Evolutionary conservation across 2,888 invertebrate genomes (phyloP).

Genomic region (Erebia palarica): DNA sequence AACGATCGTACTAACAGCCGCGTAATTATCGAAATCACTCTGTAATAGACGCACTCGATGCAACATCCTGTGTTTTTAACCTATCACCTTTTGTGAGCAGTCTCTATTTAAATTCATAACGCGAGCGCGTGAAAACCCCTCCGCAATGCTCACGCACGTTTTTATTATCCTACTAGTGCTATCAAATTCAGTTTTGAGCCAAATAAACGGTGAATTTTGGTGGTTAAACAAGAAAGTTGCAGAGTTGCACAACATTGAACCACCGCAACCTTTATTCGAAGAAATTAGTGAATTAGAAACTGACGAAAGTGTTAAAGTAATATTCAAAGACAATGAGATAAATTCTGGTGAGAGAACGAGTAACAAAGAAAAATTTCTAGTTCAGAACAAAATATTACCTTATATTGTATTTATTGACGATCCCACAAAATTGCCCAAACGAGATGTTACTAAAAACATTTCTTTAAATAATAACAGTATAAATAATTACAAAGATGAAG

Average conservation of each 20-base stretch:
- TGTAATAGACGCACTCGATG: constrained; percentile 58
- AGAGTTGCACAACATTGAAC: constrained; percentile 49
- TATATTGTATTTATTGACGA: constrained; percentile 12
- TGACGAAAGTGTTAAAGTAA: constrained; percentile 64
- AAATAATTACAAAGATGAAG: background rate
- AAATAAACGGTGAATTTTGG: constrained; percentile 73
- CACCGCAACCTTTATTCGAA: constrained; percentile 59
- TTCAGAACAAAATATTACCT: constrained; percentile 15
- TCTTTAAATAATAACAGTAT: constrained; percentile 4
- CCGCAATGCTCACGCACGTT: constrained; percentile 52
- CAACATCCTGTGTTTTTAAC: constrained; percentile 66
- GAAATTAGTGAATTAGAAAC: constrained; percentile 61
- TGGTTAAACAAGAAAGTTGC: constrained; percentile 66
- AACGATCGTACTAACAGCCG: constrained; percentile 52
- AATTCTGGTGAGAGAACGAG: constrained; percentile 10
- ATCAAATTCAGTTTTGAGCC: constrained; percentile 51
- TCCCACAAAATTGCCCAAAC: constrained; percentile 6
- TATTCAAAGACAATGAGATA: constrained; percentile 55
- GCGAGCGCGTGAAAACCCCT: constrained; percentile 32
- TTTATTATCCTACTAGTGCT: constrained; percentile 50
- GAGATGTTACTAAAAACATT: constrained; percentile 1
- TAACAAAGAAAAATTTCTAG: constrained; percentile 46
- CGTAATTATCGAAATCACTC: constrained; percentile 58
- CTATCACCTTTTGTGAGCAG: constrained; percentile 41
- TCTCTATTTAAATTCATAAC: constrained; percentile 45